Base-by-base conservation (phyloP, 2,113 vertebrate species). In the Capreolus pygargus region DNA sequence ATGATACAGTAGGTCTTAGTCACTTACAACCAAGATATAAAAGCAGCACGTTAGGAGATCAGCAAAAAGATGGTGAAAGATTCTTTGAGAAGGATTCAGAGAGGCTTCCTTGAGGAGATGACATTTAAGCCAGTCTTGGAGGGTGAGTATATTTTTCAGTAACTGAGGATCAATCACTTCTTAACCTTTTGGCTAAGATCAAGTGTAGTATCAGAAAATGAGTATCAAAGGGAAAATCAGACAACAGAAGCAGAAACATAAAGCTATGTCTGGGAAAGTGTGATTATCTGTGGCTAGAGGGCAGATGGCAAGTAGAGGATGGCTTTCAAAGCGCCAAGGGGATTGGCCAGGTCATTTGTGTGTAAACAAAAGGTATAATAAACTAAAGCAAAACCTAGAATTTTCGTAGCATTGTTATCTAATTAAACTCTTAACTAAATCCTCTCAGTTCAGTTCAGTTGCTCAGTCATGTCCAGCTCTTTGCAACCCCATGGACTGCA, bases 101-200 rank as follows among this genome's bases (percentile, higher is more conserved):
- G 81, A 54, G 25, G 6, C 33, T 94, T 96, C 45, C 2, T 36
- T 96, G 55, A 92, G 45, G 74, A 70, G 54, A 74, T 92, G 70
- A 94, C 55, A 61, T 95, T 92, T 96, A 70, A 96, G 61, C 67
- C 21, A 25, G 25, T 86, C 36, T 95, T 87, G 16, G n/a, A 96
- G n/a, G 39, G 81, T 87, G 45, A 76, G 13, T 92, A 10, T 91
- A n/a, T 94, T 96, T 95, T 97, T 97, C 54, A 90, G 16, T 94
- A 89, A 96, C 70, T 85, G 54, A 45, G 7, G 6, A 90, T 91
- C 15, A 74, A 5, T 84, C 21, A 84, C 81, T 55, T 55, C 81
- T 84, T 55, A 39, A 36, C 52, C 23, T 84, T 55, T 55, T 84
- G 50, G 50, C 50, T 54, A 25, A 83, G 50, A 54, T 36, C 81